Base-by-base conservation (phyloP, 2,888 invertebrate species). In the Oxyteleia sp. region DNA sequence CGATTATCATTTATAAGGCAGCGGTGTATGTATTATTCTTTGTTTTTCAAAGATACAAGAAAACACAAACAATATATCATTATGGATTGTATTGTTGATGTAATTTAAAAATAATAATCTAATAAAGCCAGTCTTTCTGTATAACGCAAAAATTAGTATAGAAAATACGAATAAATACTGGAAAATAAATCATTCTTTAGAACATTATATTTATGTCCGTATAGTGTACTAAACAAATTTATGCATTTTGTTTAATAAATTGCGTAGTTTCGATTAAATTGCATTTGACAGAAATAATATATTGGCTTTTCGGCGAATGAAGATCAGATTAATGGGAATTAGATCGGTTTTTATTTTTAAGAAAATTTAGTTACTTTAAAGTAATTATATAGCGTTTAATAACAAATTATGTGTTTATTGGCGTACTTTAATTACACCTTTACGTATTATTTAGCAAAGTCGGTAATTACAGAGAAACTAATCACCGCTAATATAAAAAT, bases 161-260 rank as follows among this genome's bases (percentile, higher is more conserved):
- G 1, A 8, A 10, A 32, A 32, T 4, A 8, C 7, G 10, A 32
- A 38, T 38, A 38, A 38, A 38, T 38, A 38, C n/a, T n/a, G 38
- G 38, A 38, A 11, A 38, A 38, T n/a, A 1, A 38, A n/a, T 38
- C n/a, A n/a, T 38, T n/a, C n/a, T 2, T 38, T 1, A n/a, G n/a
- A 38, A n/a, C 38, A n/a, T 11, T n/a, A 16, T 45, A 45, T 45
- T 45, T 45, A 45, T 45, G 45, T 7, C 8, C 18, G 15, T 45
- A 8, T 18, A 45, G 16, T 16, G 8, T 16, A 7, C 15, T 18
- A 15, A 16, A 18, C 41, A 41, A 41, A 41, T 45, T 16, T 45
- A 45, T 45, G 16, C 18, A 45, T 18, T 45, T 45, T 18, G 45
- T 45, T 45, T 16, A 45, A 45, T 16, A 18, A 45, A 45, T 16